Percentiles rank a stretch among this genome's conserved stretches.
Evolutionary conservation across 1,140 invertebrate species (phyloP).

Genomic region (Mycetomoellerius zeteki): DNA sequence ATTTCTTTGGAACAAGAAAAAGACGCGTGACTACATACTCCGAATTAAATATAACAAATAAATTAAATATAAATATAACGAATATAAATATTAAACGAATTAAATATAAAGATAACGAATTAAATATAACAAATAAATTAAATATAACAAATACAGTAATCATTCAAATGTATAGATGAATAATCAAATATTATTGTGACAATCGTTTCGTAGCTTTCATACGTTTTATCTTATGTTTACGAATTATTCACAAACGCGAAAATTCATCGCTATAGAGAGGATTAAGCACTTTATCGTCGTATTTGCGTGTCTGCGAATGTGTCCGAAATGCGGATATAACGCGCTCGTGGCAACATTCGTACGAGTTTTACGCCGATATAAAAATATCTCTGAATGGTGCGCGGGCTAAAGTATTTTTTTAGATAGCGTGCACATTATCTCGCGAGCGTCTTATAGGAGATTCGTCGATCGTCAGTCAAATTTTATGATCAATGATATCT

Average conservation of each 20-base stretch:
- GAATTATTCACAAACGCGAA: background rate
- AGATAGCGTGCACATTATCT: constrained; percentile 6
- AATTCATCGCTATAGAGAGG: background rate
- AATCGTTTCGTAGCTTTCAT: background rate
- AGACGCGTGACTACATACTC: background rate
- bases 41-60: background rate
- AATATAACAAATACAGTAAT: background rate
- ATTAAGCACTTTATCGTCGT: constrained; percentile 12
- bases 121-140: too few species aligned
- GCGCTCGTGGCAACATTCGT: background rate
- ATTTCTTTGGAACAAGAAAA: background rate
- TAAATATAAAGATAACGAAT: too few species aligned
- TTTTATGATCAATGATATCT: background rate
- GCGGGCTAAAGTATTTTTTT: background rate
- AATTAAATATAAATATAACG: too few species aligned
- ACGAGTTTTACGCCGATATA: constrained; percentile 8
- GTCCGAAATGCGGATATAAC: background rate
- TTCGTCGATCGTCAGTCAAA: background rate
- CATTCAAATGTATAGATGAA: background rate
- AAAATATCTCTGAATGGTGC: constrained; percentile 23
- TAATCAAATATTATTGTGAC: background rate
- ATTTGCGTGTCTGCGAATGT: background rate
- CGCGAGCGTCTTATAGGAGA: background rate
- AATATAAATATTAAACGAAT: too few species aligned
- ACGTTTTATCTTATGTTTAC: background rate